phyloP scores from a whole-genome alignment of 2,797 vertebrate species.

The Brachymystax lenok region DNA sequence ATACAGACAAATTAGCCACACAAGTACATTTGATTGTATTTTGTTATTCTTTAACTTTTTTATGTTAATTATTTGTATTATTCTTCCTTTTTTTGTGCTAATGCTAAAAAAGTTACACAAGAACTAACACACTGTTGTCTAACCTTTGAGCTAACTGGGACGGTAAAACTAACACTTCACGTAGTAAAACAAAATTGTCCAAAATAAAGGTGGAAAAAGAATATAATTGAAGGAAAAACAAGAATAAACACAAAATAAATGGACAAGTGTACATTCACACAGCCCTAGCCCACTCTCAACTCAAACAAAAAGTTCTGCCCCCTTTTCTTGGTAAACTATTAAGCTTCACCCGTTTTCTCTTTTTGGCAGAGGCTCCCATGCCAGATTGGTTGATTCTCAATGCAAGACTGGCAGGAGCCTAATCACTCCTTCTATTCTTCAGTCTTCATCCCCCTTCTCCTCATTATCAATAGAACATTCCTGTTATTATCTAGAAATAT shows the following conservation, averaged over 20 bases:
- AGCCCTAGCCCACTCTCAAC: conserved; percentile 38
- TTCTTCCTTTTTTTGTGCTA: conserved; percentile 72
- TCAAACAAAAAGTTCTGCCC: conserved; percentile 22
- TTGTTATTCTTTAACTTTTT: conserved; percentile 51
- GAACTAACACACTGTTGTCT: conserved; percentile 73
- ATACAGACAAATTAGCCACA: conserved; percentile 79
- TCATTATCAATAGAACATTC: background rate
- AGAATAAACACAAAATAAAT: conserved; percentile 47
- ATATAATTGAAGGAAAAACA: conserved; percentile 45
- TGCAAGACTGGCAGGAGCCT: conserved; percentile 14
- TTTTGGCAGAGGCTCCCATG: conserved; percentile 50
- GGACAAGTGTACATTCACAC: conserved; percentile 66
- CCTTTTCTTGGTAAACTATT: conserved; percentile 38
- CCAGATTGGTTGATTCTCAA: conserved; percentile 11
- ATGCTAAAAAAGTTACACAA: conserved; percentile 78
- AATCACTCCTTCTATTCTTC: background rate
- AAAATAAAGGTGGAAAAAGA: conserved; percentile 31
- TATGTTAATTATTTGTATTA: conserved; percentile 67
- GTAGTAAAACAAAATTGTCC: conserved; percentile 50
- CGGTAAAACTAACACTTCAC: conserved; percentile 74
- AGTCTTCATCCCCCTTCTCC: no score
- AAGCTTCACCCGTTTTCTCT: conserved; percentile 24
- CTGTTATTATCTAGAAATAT: background rate
- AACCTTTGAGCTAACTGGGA: conserved; percentile 71
- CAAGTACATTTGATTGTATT: conserved; percentile 73